Conservation (phyloP, 2,888 invertebrate genomes). For the Rhamnusium bicolor region DNA sequence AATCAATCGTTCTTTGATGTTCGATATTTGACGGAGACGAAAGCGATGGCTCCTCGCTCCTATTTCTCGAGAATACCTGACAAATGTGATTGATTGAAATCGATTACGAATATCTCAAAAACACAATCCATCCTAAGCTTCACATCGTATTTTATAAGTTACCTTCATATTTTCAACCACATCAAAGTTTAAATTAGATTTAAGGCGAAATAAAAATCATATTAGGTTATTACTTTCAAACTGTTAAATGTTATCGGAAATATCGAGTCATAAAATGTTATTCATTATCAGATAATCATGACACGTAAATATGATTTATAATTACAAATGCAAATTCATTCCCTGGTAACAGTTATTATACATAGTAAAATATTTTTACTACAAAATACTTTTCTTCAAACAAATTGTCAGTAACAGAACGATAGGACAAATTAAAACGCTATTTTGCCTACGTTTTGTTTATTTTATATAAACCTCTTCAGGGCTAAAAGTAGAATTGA, state of each 20-base stretch:
- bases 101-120: conserved; percentile 63
- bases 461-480: no score
- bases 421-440: no score
- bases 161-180: conserved; percentile 39
- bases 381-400: no score
- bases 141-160: conserved; percentile 43
- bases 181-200: conserved; percentile 33
- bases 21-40: conserved; percentile 62
- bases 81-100: conserved; percentile 69
- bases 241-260: conserved; percentile 3
- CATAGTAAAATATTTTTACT: no score
- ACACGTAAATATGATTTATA: no score
- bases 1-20: conserved; percentile 69
- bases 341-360: no score
- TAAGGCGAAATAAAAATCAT: conserved; percentile 19
- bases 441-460: no score
- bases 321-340: no score
- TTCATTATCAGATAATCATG: not conserved
- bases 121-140: conserved; percentile 43
- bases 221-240: conserved; percentile 2
- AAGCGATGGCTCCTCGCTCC: conserved; percentile 53
- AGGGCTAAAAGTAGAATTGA: no score
- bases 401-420: no score
- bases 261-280: not conserved
- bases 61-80: conserved; percentile 65